Conservation (phyloP, 2,888 invertebrate genomes). For the Prosopocoilus inquinatus region DNA sequence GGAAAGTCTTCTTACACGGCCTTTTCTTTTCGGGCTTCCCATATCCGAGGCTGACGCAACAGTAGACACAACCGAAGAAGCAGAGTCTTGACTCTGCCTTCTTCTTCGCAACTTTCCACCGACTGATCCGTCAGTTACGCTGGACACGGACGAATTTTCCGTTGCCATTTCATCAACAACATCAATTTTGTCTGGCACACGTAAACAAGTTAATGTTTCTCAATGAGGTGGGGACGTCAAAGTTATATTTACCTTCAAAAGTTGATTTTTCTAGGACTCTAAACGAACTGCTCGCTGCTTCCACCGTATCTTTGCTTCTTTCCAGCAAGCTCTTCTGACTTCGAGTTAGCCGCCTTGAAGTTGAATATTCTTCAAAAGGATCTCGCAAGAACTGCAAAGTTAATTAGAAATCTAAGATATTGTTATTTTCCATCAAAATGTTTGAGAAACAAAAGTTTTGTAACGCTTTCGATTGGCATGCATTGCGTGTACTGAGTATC, state of each 20-base stretch:
- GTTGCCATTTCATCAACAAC: neutral
- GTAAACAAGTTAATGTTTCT: neutral
- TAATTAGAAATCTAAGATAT: neutral
- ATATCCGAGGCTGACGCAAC: neutral
- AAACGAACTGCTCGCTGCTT: neutral
- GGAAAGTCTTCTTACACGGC: neutral
- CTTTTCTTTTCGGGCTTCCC: neutral
- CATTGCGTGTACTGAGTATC: no score
- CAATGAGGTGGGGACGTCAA: neutral
- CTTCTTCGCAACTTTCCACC: neutral
- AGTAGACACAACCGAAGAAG: neutral
- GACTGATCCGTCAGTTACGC: neutral
- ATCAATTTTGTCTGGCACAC: neutral
- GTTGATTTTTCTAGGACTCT: neutral
- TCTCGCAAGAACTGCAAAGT: neutral
- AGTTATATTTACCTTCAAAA: neutral
- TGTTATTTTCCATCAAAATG: no score
- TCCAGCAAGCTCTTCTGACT: neutral
- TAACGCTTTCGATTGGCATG: no score
- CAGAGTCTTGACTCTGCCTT: neutral
- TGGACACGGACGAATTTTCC: neutral
- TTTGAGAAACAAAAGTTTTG: no score
- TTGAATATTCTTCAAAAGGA: neutral
- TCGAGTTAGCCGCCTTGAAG: neutral
- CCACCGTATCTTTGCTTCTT: neutral